These are phyloP conservation scores for Hoplostethus atlanticus DNA, from an alignment of 2,797 vertebrate species.

Conservation along the genomic window DNA sequence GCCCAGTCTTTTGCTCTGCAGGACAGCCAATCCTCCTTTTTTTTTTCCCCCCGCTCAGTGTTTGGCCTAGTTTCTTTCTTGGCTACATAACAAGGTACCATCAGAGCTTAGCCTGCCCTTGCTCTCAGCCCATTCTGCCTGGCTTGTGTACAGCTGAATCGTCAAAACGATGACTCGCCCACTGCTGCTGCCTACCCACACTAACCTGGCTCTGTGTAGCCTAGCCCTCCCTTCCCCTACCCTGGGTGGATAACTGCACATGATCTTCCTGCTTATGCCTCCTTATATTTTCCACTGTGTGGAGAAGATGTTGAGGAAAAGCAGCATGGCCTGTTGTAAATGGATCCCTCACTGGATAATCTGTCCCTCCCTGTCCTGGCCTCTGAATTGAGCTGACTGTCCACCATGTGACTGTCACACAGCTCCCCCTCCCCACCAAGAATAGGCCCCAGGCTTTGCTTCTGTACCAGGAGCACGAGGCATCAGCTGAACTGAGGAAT, in stretches of 20 bases:
- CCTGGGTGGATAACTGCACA: constrained; percentile 28
- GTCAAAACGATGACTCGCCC: constrained; percentile 69
- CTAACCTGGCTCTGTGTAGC: constrained; percentile 28
- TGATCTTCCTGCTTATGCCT: constrained; percentile 23
- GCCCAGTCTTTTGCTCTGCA: constrained; percentile 56
- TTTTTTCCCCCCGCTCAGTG: constrained; percentile 43
- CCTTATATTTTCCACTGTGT: constrained; percentile 8
- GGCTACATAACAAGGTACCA: constrained; percentile 63
- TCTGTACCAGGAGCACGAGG: constrained; percentile 41
- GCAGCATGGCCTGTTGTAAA: neutral
- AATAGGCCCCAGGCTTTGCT: constrained; percentile 28
- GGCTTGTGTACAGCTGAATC: constrained; percentile 46
- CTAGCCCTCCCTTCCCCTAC: constrained; percentile 5
- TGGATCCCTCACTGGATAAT: constrained; percentile 21
- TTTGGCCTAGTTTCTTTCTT: constrained; percentile 79
- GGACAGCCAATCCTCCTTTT: constrained; percentile 73
- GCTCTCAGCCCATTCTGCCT: constrained; percentile 39
- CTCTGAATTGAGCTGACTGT: constrained; percentile 6
- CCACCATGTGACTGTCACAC: constrained; percentile 66
- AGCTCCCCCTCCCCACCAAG: neutral
- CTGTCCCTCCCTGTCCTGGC: neutral
- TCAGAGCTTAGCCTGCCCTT: constrained; percentile 37
- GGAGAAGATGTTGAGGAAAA: constrained; percentile 7
- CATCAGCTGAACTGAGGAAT: constrained; percentile 67
- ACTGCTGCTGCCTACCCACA: constrained; percentile 34